These are phyloP conservation scores for Tribolium castaneum DNA, from an alignment of 1,140 invertebrate genomes.

Conservation along the genomic window DNA sequence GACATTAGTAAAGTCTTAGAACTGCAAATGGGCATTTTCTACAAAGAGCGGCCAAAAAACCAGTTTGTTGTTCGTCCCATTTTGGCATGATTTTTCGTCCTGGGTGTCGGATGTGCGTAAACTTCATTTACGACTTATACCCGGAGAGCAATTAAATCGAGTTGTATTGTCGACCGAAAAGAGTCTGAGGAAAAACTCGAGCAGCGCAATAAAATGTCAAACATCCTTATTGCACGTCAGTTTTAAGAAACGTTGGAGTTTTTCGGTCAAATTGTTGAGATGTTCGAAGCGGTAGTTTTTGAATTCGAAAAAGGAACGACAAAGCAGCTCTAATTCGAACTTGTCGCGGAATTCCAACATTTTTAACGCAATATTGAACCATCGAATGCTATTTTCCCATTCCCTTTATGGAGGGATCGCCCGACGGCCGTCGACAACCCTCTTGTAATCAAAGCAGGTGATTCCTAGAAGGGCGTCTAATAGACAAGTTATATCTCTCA, in stretches of 20 bases:
- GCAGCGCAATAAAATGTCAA: slow-evolving; percentile 52
- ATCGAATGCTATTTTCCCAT: slow-evolving; percentile 34
- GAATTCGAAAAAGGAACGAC: slow-evolving; percentile 14
- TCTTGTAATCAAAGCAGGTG: slow-evolving; percentile 43
- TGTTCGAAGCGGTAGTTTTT: slow-evolving; percentile 51
- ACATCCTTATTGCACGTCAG: slow-evolving; percentile 53
- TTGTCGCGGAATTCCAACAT: slow-evolving; percentile 22
- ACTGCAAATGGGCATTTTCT: too few species aligned
- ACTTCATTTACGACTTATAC: background rate
- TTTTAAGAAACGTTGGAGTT: slow-evolving; percentile 48
- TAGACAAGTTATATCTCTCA: slow-evolving; percentile 37
- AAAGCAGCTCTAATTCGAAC: background rate
- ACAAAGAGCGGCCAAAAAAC: too few species aligned
- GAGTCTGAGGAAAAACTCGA: slow-evolving; percentile 43
- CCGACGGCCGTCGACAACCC: background rate
- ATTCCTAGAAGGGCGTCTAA: slow-evolving; percentile 42
- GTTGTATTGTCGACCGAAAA: slow-evolving; percentile 11
- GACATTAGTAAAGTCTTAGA: too few species aligned
- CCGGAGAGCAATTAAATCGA: slow-evolving; percentile 15
- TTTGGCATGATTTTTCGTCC: background rate
- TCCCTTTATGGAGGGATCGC: slow-evolving; percentile 18
- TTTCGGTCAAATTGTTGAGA: slow-evolving; percentile 55
- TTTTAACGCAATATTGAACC: slow-evolving; percentile 15
- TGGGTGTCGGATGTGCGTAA: background rate
- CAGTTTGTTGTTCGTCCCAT: background rate